A percentile compares a stretch with the other conserved stretches of the same genome.
These are phyloP conservation scores for Limnothrissa miodon DNA, from an alignment of 2,113 vertebrate genomes.

Conservation along the genomic window DNA sequence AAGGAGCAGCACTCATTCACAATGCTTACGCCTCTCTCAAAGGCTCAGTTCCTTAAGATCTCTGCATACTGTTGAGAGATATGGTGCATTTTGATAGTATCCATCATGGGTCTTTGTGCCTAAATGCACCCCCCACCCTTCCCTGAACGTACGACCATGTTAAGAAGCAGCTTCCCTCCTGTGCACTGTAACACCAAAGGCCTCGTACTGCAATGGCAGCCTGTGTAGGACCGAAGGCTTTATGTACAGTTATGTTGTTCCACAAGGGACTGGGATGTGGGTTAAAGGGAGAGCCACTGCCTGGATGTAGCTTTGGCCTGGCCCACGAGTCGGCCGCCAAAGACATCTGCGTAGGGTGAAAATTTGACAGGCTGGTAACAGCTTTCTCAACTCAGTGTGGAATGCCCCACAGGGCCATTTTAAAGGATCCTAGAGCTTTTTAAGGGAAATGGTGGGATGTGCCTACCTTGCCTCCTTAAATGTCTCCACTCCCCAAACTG, in stretches of 20 bases:
- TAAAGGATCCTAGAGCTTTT: conserved; percentile 57
- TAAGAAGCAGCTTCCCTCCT: background rate
- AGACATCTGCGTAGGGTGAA: conserved; percentile 45
- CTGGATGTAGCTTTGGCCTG: conserved; percentile 26
- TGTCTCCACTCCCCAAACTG: background rate
- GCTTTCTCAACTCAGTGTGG: conserved; percentile 64
- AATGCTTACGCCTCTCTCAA: background rate
- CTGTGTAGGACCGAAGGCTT: background rate
- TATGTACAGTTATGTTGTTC: background rate
- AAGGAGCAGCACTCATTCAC: background rate
- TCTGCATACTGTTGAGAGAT: background rate
- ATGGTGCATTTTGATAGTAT: background rate
- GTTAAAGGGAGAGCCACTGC: background rate
- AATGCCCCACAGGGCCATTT: conserved; percentile 62
- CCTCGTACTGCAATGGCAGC: background rate
- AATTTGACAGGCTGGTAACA: conserved; percentile 68
- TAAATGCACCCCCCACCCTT: background rate
- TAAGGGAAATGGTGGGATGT: conserved; percentile 43
- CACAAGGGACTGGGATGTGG: background rate
- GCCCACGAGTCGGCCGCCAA: conserved; percentile 43
- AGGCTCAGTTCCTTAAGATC: background rate
- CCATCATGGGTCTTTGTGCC: background rate
- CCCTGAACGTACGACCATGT: background rate
- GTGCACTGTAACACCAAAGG: background rate
- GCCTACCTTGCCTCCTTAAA: conserved; percentile 8